These are phyloP conservation scores for Limonius californicus DNA, from an alignment of 1,140 invertebrate genomes.

Conservation along the genomic window DNA sequence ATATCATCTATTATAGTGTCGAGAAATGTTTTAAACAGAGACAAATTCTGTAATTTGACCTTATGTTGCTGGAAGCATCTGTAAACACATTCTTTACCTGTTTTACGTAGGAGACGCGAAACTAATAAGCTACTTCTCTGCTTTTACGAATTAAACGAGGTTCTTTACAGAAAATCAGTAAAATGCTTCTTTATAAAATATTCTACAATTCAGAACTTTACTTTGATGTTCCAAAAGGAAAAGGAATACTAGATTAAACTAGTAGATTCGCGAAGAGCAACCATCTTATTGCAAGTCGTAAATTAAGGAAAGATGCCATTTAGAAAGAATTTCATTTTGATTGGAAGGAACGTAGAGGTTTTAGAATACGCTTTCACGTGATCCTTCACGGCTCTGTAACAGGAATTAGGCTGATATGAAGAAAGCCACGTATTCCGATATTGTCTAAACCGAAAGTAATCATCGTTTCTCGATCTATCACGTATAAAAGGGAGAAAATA, in stretches of 20 bases:
- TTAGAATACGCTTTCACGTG: not conserved
- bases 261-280: no score
- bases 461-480: not conserved
- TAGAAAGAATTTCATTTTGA: not conserved
- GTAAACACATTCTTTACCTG: no score
- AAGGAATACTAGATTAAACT: not conserved
- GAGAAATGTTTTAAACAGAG: no score
- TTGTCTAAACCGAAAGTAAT: not conserved
- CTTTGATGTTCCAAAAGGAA: not conserved
- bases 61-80: no score
- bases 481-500: not conserved
- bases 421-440: constrained; percentile 1
- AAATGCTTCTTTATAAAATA: no score
- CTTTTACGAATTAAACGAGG: no score
- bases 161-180: no score
- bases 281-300: not conserved
- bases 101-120: no score
- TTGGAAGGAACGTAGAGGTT: not conserved
- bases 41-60: no score
- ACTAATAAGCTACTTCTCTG: no score
- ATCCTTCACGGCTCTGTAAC: not conserved
- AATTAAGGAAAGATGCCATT: not conserved
- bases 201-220: no score
- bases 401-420: not conserved
- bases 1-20: no score